These are phyloP conservation scores for Sclerurus mexicanus DNA, from an alignment of 2,113 vertebrate species.

Conservation along the genomic window DNA sequence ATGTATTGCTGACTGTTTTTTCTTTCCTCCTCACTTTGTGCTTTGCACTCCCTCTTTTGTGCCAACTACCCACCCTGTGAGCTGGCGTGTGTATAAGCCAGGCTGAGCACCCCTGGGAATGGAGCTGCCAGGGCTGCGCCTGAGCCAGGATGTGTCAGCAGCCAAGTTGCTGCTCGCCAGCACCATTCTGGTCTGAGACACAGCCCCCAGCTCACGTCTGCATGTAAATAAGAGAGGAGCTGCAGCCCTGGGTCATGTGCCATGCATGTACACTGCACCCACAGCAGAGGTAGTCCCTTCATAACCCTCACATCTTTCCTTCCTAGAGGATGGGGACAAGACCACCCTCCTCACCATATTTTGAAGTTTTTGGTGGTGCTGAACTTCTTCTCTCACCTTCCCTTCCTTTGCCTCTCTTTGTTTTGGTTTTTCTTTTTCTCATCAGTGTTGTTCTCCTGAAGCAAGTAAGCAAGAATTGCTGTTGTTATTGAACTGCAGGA, in stretches of 20 bases:
- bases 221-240: not conserved
- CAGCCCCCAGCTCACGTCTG: not conserved
- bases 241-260: not conserved
- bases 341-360: not conserved
- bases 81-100: not conserved
- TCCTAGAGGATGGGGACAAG: not conserved
- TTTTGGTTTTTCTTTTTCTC: not conserved
- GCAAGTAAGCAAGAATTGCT: not conserved
- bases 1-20: rapidly evolving
- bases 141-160: not conserved
- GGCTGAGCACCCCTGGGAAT: not conserved
- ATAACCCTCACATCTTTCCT: not conserved
- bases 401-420: not conserved
- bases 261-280: rapidly evolving
- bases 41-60: not conserved
- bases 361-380: not conserved
- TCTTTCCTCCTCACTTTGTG: not conserved
- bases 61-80: not conserved
- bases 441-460: not conserved
- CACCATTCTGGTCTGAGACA: rapidly evolving
- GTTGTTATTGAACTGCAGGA: not conserved
- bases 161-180: rapidly evolving
- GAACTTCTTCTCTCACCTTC: not conserved
- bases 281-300: not conserved
- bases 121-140: not conserved